A percentile compares a stretch with the other conserved stretches of the same genome.
Evolutionary conservation across 2,888 invertebrate genomes (phyloP).

Genomic region (Sclerodermus sp.): DNA sequence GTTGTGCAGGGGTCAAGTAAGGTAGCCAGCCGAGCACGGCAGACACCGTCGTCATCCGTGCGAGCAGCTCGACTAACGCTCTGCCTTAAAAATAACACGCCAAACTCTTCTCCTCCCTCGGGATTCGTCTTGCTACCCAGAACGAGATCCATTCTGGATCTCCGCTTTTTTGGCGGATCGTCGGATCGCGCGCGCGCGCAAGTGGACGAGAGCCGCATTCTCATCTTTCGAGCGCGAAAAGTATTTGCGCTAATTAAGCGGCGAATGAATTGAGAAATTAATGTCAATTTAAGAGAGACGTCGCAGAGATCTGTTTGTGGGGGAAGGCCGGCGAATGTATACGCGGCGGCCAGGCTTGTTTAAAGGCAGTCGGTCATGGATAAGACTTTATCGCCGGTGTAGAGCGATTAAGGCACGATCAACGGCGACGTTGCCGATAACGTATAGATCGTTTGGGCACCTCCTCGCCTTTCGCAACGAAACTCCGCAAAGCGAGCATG

Average conservation of each 20-base stretch:
- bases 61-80: conserved; percentile 23
- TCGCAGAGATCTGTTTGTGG: too few relatives aligned
- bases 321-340: too few relatives aligned
- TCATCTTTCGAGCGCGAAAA: too few relatives aligned
- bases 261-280: too few relatives aligned
- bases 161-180: too few relatives aligned
- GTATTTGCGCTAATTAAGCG: too few relatives aligned
- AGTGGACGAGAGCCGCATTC: too few relatives aligned
- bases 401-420: conserved; percentile 12
- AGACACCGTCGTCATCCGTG: conserved; percentile 43
- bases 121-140: not conserved
- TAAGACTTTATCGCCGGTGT: conserved; percentile 13
- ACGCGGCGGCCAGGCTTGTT: too few relatives aligned
- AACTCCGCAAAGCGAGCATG: not conserved
- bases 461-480: not conserved
- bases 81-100: conserved; percentile 17
- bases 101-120: not conserved
- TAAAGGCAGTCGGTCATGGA: not conserved
- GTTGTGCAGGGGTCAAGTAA: conserved; percentile 57
- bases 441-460: not conserved
- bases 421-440: conserved; percentile 7
- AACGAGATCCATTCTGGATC: too few relatives aligned
- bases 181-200: too few relatives aligned
- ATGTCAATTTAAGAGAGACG: too few relatives aligned
- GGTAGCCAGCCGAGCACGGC: conserved; percentile 49